Conservation (phyloP, 2,113 vertebrate genomes). For the Piaya cayana region DNA sequence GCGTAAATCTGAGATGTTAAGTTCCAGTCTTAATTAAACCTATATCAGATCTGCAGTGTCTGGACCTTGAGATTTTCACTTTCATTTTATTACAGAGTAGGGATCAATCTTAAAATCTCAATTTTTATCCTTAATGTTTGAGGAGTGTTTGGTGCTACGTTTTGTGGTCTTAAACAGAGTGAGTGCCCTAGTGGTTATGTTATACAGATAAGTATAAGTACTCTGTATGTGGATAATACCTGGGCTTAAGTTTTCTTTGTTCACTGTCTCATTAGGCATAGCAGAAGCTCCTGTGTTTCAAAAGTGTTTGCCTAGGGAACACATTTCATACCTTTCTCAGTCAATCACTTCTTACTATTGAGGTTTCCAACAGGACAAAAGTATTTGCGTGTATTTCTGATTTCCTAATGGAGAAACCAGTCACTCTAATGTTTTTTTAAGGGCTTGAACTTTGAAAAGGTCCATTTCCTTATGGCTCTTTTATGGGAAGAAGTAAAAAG, state of each 20-base stretch:
- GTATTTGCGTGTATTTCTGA: background rate
- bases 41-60: background rate
- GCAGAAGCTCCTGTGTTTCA: background rate
- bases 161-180: background rate
- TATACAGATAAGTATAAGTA: background rate
- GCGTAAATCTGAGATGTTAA: background rate
- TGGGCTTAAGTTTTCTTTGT: background rate
- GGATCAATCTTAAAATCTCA: background rate
- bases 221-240: background rate
- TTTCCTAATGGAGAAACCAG: background rate
- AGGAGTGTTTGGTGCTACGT: background rate
- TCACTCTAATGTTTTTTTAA: background rate
- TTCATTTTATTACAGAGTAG: background rate
- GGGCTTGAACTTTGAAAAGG: background rate
- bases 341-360: background rate
- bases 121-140: background rate
- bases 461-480: background rate
- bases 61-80: background rate
- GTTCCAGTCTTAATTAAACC: background rate
- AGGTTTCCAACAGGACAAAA: background rate
- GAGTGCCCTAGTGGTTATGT: background rate
- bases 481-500: background rate
- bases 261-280: background rate
- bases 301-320: background rate
- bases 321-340: accelerated